Percentiles rank a stretch among this genome's conserved stretches.
These are phyloP conservation scores for Drosophila ambigua DNA, from an alignment of 1,140 invertebrate genomes.

Conservation along the genomic window DNA sequence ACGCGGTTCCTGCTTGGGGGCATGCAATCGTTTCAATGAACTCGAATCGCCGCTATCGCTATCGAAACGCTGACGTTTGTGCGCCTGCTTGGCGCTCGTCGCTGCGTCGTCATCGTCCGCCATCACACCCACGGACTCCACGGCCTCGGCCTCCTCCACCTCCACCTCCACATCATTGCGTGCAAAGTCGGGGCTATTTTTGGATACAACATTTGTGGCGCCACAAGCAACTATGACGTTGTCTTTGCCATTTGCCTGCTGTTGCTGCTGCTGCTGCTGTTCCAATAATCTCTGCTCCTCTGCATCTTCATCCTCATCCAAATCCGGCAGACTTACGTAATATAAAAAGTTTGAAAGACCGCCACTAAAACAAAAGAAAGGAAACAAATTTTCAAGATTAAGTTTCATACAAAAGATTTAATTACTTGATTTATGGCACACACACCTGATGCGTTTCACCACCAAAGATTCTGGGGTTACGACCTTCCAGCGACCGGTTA, in stretches of 20 bases:
- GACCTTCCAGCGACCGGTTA: constrained; percentile 93
- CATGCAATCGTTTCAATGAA: constrained; percentile 58
- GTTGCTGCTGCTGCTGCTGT: constrained; percentile 18
- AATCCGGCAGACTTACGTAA: constrained; percentile 89
- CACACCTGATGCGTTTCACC: constrained; percentile 92
- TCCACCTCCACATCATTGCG: constrained; percentile 7
- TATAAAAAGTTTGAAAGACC: constrained; percentile 93
- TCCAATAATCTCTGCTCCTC: constrained; percentile 38
- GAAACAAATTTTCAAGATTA: background rate
- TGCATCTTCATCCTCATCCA: constrained; percentile 57
- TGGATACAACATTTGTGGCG: constrained; percentile 42
- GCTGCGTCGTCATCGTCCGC: constrained; percentile 58
- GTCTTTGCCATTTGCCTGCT: constrained; percentile 50
- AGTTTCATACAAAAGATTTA: background rate
- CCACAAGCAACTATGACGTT: constrained; percentile 42
- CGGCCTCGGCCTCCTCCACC: constrained; percentile 1
- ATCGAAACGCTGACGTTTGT: constrained; percentile 70
- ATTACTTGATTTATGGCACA: background rate
- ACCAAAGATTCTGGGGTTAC: constrained; percentile 90
- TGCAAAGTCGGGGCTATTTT: constrained; percentile 40
- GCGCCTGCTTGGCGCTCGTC: constrained; percentile 58
- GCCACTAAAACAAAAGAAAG: constrained; percentile 85
- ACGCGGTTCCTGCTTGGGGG: constrained; percentile 67
- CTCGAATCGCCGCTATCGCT: constrained; percentile 68
- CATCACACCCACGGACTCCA: constrained; percentile 12